Base-by-base conservation (phyloP, 2,888 invertebrate species). In the Melieria omissa region DNA sequence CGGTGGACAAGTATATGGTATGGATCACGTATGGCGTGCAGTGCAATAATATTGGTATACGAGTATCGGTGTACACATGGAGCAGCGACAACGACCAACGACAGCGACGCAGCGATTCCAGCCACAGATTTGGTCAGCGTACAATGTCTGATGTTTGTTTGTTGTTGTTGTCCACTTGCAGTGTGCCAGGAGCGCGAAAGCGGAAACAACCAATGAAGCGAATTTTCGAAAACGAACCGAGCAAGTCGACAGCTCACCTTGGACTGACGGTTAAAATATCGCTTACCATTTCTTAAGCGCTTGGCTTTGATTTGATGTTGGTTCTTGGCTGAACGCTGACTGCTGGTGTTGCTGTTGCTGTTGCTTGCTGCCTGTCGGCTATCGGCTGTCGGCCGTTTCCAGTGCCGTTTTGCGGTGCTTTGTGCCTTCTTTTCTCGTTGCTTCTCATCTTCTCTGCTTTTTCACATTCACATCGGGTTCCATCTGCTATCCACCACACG, bases 251-350 rank as follows among this genome's bases (percentile, higher is more conserved):
- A 77, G 86, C 80, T 85, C 82, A 82, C 84, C 83, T 84, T 84
- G 81, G 81, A 85, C 86, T 85, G 85, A 80, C 81, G 78, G 80
- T 79, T 74, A 79, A 80, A 81, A 79, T 82, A 82, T 80, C 81
- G 79, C 80, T 83, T 81, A 83, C 82, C 83, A 84, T 85, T 84
- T 81, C 84, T 86, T 85, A 82, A 84, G 84, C 84, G 80, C 79
- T 84, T 80, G 78, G 76, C 70, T 73, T 60, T 52, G 73, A 67
- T 73, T 73, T 74, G 65, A 67, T 67, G 75, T 54, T 74, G 72
- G 71, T 73, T 74, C 71, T 73, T 72, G 63, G 58, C 41, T 68
- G 67, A 73, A 55, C 46, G 67, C 70, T 57, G 70, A 65, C 63
- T 78, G 75, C 66, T 71, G 73, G 46, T 62, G 71, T 42, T 65